Evolutionary conservation across 2,113 vertebrate genomes (phyloP), one percentile per base, ranked within the genome.

Genomic region (Mandrillus leucophaeus): DNA sequence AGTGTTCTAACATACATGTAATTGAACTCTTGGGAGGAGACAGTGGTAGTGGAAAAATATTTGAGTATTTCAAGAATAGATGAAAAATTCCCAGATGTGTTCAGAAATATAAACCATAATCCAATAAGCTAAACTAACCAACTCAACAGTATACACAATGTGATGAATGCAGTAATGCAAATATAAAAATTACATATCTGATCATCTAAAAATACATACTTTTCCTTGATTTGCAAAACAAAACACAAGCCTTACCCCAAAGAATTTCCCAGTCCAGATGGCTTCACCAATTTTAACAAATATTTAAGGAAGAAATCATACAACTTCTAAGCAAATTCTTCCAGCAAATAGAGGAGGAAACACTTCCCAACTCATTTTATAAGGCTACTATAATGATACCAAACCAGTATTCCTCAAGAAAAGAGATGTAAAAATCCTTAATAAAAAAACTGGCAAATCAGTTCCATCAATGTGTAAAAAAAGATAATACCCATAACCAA

Each of bases 301-400:
- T 90, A 90, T 66, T 82, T 93, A 90, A 90, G 66, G 25, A 81
- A 91, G 76, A 90, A 92, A 88, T 73, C 14, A 83, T 35, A 87
- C 8, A 59, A 93, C 32, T 70, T 92, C 78, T 70, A 81, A 75
- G 25, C 40, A 91, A 85, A 81, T 40, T 70, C 79, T 72, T 88
- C 38, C 40, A 95, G 68, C 43, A 82, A 76, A 91, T 2, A 84
- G 59, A 79, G 52, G 48, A 83, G 75, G 23, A 66, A 75, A 68
- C 16, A 57, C 27, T 32, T 82, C 16, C 50, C n/a, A 78, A 40
- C 11, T 80, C 59, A 13, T 52, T 73, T 40, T 48, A 79, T n/a
- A 30, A 90, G 76, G 50, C 35, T 50, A 52, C 50, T 87, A 75
- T 27, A 88, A 78, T 59, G 61, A 81, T n/a, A 95, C 17, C 22